These are phyloP conservation scores for Fundulus diaphanus DNA, from an alignment of 2,797 vertebrate genomes.

Conservation along the genomic window DNA sequence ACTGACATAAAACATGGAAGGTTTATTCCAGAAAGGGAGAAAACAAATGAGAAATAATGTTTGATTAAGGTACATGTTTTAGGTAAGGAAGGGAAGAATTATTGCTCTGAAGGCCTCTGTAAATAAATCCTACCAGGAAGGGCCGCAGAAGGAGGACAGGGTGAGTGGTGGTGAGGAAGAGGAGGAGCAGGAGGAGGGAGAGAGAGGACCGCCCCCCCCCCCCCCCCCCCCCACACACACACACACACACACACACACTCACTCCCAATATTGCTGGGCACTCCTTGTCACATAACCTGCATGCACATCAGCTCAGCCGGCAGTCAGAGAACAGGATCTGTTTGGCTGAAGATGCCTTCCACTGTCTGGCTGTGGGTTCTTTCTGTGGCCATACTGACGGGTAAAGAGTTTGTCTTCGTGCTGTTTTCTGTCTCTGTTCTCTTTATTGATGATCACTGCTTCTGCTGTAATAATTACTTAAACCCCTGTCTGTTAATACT, in stretches of 20 bases:
- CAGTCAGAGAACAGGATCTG: constrained; percentile 57
- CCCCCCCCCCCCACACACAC: no score
- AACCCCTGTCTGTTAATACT: background rate
- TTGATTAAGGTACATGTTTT: constrained; percentile 27
- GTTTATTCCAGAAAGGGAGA: no score
- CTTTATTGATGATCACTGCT: background rate
- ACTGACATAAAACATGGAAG: no score
- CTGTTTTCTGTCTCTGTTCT: constrained; percentile 12
- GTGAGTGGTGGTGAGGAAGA: constrained; percentile 49
- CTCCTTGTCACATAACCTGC: constrained; percentile 46
- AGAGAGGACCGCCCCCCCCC: constrained; percentile 41
- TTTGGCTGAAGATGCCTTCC: constrained; percentile 67
- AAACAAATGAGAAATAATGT: no score
- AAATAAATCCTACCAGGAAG: constrained; percentile 60
- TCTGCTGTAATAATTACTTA: background rate
- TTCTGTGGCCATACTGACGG: constrained; percentile 69
- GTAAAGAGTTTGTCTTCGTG: constrained; percentile 68
- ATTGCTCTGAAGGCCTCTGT: constrained; percentile 45
- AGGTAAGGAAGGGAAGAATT: constrained; percentile 50
- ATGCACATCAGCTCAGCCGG: constrained; percentile 50
- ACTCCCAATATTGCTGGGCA: constrained; percentile 56
- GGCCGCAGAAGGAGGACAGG: constrained; percentile 60
- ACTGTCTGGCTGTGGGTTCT: constrained; percentile 69
- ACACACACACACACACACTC: constrained; percentile 26
- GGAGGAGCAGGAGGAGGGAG: constrained; percentile 30